These are phyloP conservation scores for Antrozous pallidus DNA, from an alignment of 2,797 vertebrate species.

Conservation along the genomic window DNA sequence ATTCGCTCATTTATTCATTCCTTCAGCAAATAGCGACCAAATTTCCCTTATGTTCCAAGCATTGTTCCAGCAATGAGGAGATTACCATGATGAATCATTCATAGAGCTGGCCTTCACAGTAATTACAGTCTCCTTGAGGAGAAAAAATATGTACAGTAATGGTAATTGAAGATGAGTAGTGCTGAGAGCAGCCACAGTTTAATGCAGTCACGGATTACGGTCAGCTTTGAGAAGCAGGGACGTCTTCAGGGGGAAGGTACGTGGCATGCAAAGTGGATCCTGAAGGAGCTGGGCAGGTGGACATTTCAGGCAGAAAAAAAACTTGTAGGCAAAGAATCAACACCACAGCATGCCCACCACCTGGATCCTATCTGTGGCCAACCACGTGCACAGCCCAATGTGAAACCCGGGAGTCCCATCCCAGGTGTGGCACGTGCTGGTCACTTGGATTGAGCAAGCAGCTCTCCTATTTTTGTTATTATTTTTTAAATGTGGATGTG, in stretches of 20 bases:
- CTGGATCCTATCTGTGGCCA: rapidly evolving
- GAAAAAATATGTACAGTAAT: background rate
- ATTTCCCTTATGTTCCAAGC: background rate
- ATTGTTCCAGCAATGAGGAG: background rate
- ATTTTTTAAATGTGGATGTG: background rate
- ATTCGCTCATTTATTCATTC: background rate
- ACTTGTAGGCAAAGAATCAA: background rate
- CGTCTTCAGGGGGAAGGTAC: background rate
- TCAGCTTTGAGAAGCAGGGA: background rate
- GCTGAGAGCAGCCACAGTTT: background rate
- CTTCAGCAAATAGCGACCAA: background rate
- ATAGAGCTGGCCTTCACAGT: background rate
- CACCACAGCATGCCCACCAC: background rate
- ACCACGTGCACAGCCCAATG: rapidly evolving
- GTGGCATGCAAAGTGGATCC: background rate
- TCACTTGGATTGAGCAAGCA: background rate
- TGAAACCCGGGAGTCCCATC: background rate
- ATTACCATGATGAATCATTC: background rate
- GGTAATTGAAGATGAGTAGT: background rate
- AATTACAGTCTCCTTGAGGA: constrained; percentile 23
- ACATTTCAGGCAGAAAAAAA: background rate
- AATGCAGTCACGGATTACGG: background rate
- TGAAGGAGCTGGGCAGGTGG: background rate
- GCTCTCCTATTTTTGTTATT: background rate
- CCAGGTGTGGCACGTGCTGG: too few species aligned